These are phyloP conservation scores for Brachystomella parvula DNA, from an alignment of 1,140 invertebrate species.

Conservation along the genomic window DNA sequence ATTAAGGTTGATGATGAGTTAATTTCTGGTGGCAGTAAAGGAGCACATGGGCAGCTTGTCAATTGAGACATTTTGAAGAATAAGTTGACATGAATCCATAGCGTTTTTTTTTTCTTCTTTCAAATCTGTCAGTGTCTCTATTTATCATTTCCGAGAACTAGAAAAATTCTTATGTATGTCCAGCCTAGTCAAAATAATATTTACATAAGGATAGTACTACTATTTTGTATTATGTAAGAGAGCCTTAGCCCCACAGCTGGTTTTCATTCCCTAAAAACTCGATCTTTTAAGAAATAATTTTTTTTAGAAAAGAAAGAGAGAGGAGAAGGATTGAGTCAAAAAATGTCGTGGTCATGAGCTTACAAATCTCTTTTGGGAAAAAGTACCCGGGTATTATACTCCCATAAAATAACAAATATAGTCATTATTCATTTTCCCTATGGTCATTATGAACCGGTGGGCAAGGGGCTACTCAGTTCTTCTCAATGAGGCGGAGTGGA, in stretches of 20 bases:
- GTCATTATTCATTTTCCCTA: slow-evolving; percentile 9
- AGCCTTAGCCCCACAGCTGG: neutral
- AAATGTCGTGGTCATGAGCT: slow-evolving; percentile 6
- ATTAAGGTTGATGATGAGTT: too few relatives aligned
- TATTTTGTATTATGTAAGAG: too few relatives aligned
- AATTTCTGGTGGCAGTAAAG: too few relatives aligned
- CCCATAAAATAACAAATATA: slow-evolving; percentile 10
- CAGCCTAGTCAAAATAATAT: neutral
- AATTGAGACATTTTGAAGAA: too few relatives aligned
- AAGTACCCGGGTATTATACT: slow-evolving; percentile 3
- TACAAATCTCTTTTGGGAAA: neutral
- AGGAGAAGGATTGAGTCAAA: too few relatives aligned
- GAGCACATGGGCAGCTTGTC: too few relatives aligned
- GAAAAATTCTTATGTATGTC: neutral
- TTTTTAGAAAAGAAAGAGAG: too few relatives aligned
- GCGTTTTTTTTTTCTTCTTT: neutral
- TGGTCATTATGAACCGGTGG: neutral
- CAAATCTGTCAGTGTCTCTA: neutral
- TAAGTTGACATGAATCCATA: too few relatives aligned
- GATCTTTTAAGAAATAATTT: neutral
- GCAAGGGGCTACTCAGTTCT: too few relatives aligned
- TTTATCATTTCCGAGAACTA: neutral
- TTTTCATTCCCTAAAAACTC: too few relatives aligned
- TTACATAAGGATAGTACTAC: too few relatives aligned
- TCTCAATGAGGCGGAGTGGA: neutral